A percentile compares a stretch with the other conserved stretches of the same genome.
These are phyloP conservation scores for Achlya flavicornis DNA, from an alignment of 2,888 invertebrate genomes.

Conservation along the genomic window DNA sequence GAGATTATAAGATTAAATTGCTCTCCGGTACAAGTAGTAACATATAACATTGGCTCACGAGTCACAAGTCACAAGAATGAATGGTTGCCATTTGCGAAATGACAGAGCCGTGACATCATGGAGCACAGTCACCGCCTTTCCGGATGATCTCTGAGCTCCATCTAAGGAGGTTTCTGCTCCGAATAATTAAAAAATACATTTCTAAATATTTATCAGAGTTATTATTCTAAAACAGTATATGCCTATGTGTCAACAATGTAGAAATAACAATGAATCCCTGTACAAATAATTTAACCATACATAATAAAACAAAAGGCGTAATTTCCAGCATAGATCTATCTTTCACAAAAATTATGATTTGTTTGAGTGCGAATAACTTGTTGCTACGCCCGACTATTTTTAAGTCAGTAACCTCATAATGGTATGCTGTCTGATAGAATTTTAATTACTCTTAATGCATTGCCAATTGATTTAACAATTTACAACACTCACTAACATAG, in stretches of 20 bases:
- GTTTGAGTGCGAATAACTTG: constrained; percentile 27
- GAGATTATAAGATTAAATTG: constrained; percentile 40
- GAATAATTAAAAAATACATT: not conserved
- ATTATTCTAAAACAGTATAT: not conserved
- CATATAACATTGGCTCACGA: constrained; percentile 32
- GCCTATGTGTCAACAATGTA: not conserved
- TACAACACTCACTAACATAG: not conserved
- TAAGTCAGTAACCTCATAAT: constrained; percentile 51
- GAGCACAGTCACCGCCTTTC: constrained; percentile 18
- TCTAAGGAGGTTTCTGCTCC: constrained; percentile 12
- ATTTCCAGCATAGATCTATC: not conserved
- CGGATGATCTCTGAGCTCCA: constrained; percentile 25
- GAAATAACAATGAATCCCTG: not conserved
- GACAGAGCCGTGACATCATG: constrained; percentile 49
- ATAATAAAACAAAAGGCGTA: not conserved
- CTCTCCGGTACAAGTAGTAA: constrained; percentile 29
- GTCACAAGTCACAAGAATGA: constrained; percentile 29
- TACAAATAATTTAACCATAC: not conserved
- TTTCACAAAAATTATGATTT: constrained; percentile 23
- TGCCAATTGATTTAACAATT: constrained; percentile 2
- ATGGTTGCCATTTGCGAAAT: constrained; percentile 44
- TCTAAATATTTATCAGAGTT: not conserved
- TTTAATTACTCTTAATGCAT: constrained; percentile 37
- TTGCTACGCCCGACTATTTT: constrained; percentile 25
- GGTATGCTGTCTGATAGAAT: constrained; percentile 46